Evolutionary conservation across 2,797 vertebrate species (phyloP).

Genomic region (Gambelia wislizenii): DNA sequence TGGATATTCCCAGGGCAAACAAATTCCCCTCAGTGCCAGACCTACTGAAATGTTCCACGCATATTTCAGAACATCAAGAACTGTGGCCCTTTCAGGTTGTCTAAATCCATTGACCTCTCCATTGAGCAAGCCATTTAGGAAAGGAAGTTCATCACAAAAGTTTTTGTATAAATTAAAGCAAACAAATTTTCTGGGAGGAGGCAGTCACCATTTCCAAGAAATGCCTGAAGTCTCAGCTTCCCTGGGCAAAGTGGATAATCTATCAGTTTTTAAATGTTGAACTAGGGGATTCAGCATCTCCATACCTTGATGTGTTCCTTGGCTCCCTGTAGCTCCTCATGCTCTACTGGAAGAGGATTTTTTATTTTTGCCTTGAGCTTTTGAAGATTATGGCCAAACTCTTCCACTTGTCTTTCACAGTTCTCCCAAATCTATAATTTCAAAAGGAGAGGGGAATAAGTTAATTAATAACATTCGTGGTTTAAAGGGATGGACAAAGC

Average conservation of each 20-base stretch:
- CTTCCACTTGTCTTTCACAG: conserved; percentile 81
- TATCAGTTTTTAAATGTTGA: not conserved
- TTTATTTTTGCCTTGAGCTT: conserved; percentile 81
- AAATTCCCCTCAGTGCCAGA: not conserved
- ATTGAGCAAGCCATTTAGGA: too few relatives aligned
- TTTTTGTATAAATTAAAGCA: not conserved
- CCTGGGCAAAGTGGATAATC: conserved; percentile 17
- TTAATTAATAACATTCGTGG: not conserved
- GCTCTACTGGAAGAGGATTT: conserved; percentile 81
- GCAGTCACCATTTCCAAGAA: not conserved
- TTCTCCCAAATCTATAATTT: conserved; percentile 85
- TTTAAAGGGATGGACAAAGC: not conserved
- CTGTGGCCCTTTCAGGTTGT: not conserved
- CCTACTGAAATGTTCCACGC: not conserved
- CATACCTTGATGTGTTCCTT: conserved; percentile 83
- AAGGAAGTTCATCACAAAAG: not conserved
- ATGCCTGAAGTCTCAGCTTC: conserved; percentile 4
- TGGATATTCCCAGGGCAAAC: not conserved
- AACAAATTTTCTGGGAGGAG: not conserved
- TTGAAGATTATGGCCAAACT: conserved; percentile 76
- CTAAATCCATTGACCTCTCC: too few relatives aligned
- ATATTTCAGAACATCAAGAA: not conserved
- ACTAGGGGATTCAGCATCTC: not conserved
- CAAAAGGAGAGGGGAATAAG: conserved; percentile 31
- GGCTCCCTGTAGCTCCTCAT: conserved; percentile 79